Evolutionary conservation across 2,888 invertebrate genomes (phyloP).

Genomic region (Cataglyphis cursor): DNA sequence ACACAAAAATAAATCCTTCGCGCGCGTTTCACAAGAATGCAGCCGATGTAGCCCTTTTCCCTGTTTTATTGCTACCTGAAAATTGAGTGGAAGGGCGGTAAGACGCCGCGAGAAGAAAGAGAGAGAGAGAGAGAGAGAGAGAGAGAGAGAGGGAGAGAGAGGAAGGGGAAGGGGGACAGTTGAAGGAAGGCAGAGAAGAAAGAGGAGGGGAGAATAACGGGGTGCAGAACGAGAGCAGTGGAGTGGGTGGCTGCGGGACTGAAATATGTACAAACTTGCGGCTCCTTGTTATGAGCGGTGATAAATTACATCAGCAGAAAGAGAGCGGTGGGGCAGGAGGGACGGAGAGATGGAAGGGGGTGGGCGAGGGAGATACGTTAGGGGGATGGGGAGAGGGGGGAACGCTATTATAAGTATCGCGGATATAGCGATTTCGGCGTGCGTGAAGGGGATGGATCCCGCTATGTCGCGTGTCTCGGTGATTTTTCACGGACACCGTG

Average conservation of each 20-base stretch:
- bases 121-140: not conserved
- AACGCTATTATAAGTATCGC: constrained; percentile 76
- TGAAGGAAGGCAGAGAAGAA: constrained; percentile 50
- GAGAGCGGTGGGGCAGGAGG: constrained; percentile 51
- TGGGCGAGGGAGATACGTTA: constrained; percentile 19
- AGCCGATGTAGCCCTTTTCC: not conserved
- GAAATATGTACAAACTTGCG: constrained; percentile 85
- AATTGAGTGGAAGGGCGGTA: constrained; percentile 33
- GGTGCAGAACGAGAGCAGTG: constrained; percentile 63
- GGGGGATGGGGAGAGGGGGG: constrained; percentile 7
- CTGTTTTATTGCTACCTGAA: constrained; percentile 22
- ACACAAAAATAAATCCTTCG: constrained; percentile 14
- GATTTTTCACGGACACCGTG: constrained; percentile 72
- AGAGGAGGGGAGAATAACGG: constrained; percentile 17
- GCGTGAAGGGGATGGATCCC: constrained; percentile 56
- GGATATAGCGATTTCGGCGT: constrained; percentile 66
- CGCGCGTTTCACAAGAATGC: not conserved
- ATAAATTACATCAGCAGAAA: constrained; percentile 81
- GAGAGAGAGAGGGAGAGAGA: constrained; percentile 28
- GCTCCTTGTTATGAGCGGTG: constrained; percentile 84
- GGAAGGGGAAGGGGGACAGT: not conserved
- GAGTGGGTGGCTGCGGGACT: constrained; percentile 75
- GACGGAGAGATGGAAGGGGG: constrained; percentile 30
- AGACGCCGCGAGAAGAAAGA: constrained; percentile 40
- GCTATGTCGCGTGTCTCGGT: constrained; percentile 71